A percentile compares a stretch with the other conserved stretches of the same genome.
These are phyloP conservation scores for Protodeltote pygarga DNA, from an alignment of 2,888 invertebrate species.

Conservation along the genomic window DNA sequence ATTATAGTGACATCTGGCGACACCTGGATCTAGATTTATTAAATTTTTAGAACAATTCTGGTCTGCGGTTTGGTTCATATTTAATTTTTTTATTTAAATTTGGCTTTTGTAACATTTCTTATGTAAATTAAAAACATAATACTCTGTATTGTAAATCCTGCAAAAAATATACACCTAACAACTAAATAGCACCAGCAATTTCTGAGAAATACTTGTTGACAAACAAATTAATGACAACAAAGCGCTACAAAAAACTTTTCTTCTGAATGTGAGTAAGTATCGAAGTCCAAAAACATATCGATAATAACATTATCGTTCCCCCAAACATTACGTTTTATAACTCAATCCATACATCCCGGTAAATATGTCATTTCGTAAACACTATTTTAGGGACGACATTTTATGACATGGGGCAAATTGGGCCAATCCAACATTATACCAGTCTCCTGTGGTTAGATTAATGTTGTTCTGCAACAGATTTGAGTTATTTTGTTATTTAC, in stretches of 20 bases:
- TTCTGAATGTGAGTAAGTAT: no score
- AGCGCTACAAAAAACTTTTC: no score
- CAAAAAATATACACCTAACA: no score
- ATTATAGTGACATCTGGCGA: conserved; percentile 8
- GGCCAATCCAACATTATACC: conserved; percentile 18
- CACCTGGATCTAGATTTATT: conserved; percentile 10
- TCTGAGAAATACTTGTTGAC: no score
- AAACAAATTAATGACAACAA: no score
- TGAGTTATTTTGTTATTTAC: conserved; percentile 32
- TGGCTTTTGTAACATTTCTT: no score
- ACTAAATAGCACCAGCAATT: no score
- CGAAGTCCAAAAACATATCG: no score
- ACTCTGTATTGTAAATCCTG: no score
- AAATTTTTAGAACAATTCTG: not conserved
- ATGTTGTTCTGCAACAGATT: conserved; percentile 27
- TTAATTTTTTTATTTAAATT: not conserved
- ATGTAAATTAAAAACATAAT: no score
- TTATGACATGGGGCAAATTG: conserved; percentile 31
- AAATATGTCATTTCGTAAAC: conserved; percentile 22
- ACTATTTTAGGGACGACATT: conserved; percentile 24
- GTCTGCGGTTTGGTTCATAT: not conserved
- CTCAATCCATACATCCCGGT: not conserved
- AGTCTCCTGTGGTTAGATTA: conserved; percentile 38
- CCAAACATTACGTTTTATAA: no score
- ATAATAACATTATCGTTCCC: no score